A percentile compares a stretch with the other conserved stretches of the same genome.
Evolutionary conservation across 35 echinoderm and acorn worm species (phyloP).

Genomic region (Chiridota heheva): DNA sequence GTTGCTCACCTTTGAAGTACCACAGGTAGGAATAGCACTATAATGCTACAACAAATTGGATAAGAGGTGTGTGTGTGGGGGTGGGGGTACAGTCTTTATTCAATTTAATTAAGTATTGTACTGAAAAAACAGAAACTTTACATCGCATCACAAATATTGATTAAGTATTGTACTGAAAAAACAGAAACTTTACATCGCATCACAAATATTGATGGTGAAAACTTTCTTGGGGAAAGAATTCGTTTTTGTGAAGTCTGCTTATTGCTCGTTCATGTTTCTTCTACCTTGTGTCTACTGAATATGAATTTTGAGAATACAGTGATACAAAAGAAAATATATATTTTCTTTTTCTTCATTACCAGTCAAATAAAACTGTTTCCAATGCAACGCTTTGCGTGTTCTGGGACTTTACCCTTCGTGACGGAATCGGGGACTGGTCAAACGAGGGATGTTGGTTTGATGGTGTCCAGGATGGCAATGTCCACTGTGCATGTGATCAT

Average conservation of each 20-base stretch:
- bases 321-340: neutral
- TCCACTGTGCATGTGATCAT: constrained; percentile 80
- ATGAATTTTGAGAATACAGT: too few relatives aligned
- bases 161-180: too few relatives aligned
- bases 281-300: neutral
- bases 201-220: neutral
- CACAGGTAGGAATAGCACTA: neutral
- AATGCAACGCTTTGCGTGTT: constrained; percentile 52
- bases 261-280: neutral
- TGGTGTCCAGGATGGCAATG: constrained; percentile 11
- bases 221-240: neutral
- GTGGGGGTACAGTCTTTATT: too few relatives aligned
- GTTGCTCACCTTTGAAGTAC: neutral
- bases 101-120: too few relatives aligned
- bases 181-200: too few relatives aligned
- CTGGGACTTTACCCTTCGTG: constrained; percentile 77
- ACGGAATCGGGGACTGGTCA: constrained; percentile 94
- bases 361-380: constrained; percentile 10
- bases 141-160: too few relatives aligned
- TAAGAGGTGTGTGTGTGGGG: too few relatives aligned
- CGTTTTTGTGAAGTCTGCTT: neutral
- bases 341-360: neutral
- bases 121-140: too few relatives aligned
- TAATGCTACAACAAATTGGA: neutral
- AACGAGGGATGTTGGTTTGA: constrained; percentile 51